Evolutionary conservation across 2,113 vertebrate genomes (phyloP), one percentile per base, ranked within the genome.

Genomic region (Scopus umbretta): DNA sequence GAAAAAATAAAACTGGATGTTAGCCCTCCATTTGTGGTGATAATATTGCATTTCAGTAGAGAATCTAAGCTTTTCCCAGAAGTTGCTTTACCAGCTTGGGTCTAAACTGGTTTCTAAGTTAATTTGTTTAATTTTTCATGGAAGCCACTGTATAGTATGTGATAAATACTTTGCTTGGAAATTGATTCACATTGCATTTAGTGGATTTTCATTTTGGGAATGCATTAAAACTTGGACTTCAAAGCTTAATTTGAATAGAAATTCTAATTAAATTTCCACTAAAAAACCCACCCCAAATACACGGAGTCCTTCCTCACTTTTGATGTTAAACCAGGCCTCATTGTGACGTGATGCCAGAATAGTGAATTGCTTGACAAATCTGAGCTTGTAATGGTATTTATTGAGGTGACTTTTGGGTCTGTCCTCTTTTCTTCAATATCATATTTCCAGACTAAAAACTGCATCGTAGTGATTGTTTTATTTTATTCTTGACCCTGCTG

Each of bases 141-240:
- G 50, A 63, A 80, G 40, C 50, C 38, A 16, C 52, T 71, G 34
- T 68, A 9, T 15, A 72, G 8, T 22, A 14, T 36, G n/a, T 61
- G 27, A 34, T 63, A 88, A 91, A 38, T 90, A 59, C 80, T 95
- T 95, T 67, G 53, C 56, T 80, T 95, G 47, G 78, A 80, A 86
- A 86, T 56, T 10, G n/a, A 40, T 55, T 88, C 58, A 29, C 6
- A 74, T 21, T 58, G 15, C 27, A 12, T 80, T 65, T 36, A 66
- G 38, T 36, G 43, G 49, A 30, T 70, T 92, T 90, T 80, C 38
- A 27, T 83, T 92, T 86, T 0, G 1, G 32, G 50, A 83, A 71
- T 12, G 0, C 45, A 22, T 73, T 88, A 70, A 73, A 95, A 17
- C 34, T 17, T 67, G 40, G 23, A 52, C 53, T 81, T 87, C 42